Evolutionary conservation across 2,888 invertebrate species (phyloP).

Genomic region (Aporophyla lueneburgensis): DNA sequence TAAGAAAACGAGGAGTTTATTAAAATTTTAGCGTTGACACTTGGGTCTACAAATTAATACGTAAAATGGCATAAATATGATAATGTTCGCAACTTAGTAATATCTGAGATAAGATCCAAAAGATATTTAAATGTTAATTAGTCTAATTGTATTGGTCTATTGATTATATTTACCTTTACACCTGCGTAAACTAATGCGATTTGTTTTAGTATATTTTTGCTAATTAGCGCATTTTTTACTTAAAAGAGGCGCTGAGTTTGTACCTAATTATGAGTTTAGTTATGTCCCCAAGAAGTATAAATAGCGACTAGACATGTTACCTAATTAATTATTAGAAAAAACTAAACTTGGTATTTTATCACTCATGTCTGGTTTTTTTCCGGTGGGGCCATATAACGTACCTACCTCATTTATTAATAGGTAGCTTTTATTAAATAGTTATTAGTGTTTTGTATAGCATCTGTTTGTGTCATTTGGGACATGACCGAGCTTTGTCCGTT

Average conservation of each 20-base stretch:
- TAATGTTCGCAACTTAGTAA: constrained; percentile 48
- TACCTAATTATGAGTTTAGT: too few species aligned
- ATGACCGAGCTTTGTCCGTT: constrained; percentile 3
- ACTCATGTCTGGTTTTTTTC: background rate
- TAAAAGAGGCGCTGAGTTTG: too few species aligned
- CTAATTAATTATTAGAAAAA: too few species aligned
- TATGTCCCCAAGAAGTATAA: too few species aligned
- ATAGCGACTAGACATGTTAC: too few species aligned
- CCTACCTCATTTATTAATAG: background rate
- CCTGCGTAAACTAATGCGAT: constrained; percentile 23
- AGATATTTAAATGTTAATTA: constrained; percentile 58
- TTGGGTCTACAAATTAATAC: constrained; percentile 43
- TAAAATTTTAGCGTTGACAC: constrained; percentile 48
- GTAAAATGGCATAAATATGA: constrained; percentile 55
- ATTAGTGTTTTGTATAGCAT: background rate
- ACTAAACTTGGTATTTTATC: too few species aligned
- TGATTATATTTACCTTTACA: constrained; percentile 39
- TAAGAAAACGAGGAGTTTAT: constrained; percentile 20
- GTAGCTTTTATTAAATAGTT: background rate
- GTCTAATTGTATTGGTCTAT: constrained; percentile 48
- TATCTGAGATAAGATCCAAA: constrained; percentile 40
- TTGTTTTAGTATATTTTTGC: background rate
- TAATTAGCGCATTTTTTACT: background rate
- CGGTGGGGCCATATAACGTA: background rate
- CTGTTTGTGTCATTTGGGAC: constrained; percentile 6